Evolutionary conservation across 2,888 invertebrate genomes (phyloP), one percentile per base, ranked within the genome.

Genomic region (Sphinx pinastri): DNA sequence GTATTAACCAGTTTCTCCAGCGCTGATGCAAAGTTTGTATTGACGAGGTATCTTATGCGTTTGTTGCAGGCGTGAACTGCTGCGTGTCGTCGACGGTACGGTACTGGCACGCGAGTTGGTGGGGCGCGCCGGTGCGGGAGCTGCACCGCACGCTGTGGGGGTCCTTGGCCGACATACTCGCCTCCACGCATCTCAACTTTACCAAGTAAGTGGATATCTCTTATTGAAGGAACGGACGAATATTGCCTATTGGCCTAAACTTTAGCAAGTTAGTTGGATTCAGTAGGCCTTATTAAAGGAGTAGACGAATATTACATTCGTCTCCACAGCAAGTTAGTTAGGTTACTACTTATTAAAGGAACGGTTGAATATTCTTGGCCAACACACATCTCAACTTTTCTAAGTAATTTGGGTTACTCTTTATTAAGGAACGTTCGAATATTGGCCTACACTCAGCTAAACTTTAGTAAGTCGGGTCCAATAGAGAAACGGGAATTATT

Each of bases 71-170:
- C 86, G 95, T 97, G 66, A 95, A 96, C 84, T 96, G 96, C 91
- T 95, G 95, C 77, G 95, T 97, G 68, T 96, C 97, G 31, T 97
- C 97, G 77, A 96, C 97, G 84, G 96, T 97, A 70, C 95, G 95
- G 71, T 97, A 97, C 87, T 95, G 96, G 86, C 92, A 96, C 74
- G 96, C 96, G 77, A 96, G 96, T 76, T 97, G 96, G 92, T 97
- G 97, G 97, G 97, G 97, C 6, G 97, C 97, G 66, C 96, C 96
- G 51, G 97, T 97, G 73, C 93, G 96, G 75, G 96, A 97, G 84
- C 93, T 97, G 71, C 97, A 97, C 85, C 94, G 96, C 79, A 96
- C 96, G 70, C 93, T 97, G 58, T 97, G 97, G 97, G 95, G 96
- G 69, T 96, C 97, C 0, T 92, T 97, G 72, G 94, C 95, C 31